Base-by-base conservation (phyloP, 2,113 vertebrate species). In the Tenrec ecaudatus region DNA sequence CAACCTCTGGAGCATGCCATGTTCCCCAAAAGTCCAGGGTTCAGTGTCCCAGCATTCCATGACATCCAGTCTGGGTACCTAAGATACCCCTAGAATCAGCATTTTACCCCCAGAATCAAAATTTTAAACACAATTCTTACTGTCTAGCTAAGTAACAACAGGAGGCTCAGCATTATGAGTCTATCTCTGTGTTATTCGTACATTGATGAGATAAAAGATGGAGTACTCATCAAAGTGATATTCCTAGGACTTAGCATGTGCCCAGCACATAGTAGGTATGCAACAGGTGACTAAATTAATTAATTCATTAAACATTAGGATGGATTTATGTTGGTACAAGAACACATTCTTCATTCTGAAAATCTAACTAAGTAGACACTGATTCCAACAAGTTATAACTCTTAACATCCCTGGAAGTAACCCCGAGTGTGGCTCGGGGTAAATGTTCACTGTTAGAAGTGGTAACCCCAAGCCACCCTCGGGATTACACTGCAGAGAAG, bases 111-210 rank as follows among this genome's bases (percentile, higher is more conserved):
- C 47, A 53, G 47, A 53, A 53, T 25, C 73, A 88, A 86, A 66
- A 33, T 40, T 83, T 60, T 88, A 91, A 71, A 53, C 47, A 53
- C 60, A 83, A 91, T 83, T 64, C 25, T 31, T 91, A 82, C 62
- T 69, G 77, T 71, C 71, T 47, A 78, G 25, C 4, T 69, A n/a
- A 78, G 60, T 31, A 47, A 31, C 20, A 77, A 4, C 2, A 94
- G 82, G 73, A 53, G 12, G 84, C 9, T 43, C 38, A 77, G 33
- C 27, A 4, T 84, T 64, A 38, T 53, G 29, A 40, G 11, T 94
- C 27, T 75, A 43, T 78, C 10, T 69, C 20, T 78, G 22, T 78
- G 22, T 79, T 78, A 20, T 17, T 88, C 25, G 57, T 64, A n/a
- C 22, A 47, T 2, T 66, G 33, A 60, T 31, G n/a, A 79, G 23